Conservation (phyloP, 2,113 vertebrate genomes). For the Amia ocellicauda region DNA sequence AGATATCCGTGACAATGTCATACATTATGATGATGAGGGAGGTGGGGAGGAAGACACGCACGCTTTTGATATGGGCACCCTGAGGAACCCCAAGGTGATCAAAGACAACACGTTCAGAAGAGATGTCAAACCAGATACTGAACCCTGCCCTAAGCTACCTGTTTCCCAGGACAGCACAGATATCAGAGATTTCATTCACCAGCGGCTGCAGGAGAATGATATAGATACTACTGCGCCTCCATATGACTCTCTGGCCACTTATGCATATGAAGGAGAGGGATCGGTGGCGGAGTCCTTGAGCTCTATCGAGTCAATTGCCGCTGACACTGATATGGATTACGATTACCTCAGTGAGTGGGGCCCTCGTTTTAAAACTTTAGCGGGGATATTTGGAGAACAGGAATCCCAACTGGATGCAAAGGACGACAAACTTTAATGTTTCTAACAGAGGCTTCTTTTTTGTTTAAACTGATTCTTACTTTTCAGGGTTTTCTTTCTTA, state of each 20-base stretch:
- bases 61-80: conserved; percentile 94
- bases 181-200: conserved; percentile 88
- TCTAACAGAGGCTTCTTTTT: not conserved
- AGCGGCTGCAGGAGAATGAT: conserved; percentile 85
- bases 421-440: conserved; percentile 61
- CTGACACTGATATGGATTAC: conserved; percentile 84
- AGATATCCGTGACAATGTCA: conserved; percentile 95
- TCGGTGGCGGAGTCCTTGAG: conserved; percentile 92
- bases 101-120: conserved; percentile 86
- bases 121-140: conserved; percentile 87
- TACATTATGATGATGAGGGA: conserved; percentile 97
- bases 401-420: conserved; percentile 61
- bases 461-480: conserved; percentile 15
- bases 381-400: conserved; percentile 88
- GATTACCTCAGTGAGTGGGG: conserved; percentile 93
- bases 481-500: conserved; percentile 24
- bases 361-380: conserved; percentile 90
- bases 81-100: conserved; percentile 90
- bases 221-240: conserved; percentile 82
- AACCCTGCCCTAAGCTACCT: conserved; percentile 56
- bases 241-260: conserved; percentile 94
- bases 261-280: conserved; percentile 90
- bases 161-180: conserved; percentile 78
- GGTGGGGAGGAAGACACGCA: conserved; percentile 97
- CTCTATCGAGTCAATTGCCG: conserved; percentile 81